Conservation (phyloP, 2,888 invertebrate species). For the Allygus modestus region DNA sequence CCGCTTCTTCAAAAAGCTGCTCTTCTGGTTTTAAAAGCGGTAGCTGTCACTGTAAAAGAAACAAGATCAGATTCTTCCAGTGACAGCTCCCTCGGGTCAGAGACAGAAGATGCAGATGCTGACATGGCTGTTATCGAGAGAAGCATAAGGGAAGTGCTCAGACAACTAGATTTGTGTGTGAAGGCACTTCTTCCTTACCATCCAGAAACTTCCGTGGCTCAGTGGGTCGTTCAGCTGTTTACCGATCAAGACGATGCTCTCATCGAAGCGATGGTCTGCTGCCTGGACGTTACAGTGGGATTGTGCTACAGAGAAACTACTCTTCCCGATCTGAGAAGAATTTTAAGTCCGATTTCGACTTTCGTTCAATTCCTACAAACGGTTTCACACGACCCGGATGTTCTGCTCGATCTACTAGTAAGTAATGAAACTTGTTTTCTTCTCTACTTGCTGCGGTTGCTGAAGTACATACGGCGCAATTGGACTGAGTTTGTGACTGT, state of each 20-base stretch:
- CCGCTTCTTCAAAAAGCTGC: conserved; percentile 92
- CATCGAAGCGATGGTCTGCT: conserved; percentile 95
- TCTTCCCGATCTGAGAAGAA: conserved; percentile 87
- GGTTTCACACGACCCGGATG: conserved; percentile 77
- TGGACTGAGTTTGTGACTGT: conserved; percentile 90
- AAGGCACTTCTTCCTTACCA: conserved; percentile 90
- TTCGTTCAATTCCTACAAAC: conserved; percentile 91
- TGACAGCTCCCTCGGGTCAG: conserved; percentile 90
- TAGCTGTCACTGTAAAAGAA: conserved; percentile 93
- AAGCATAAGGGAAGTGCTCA: conserved; percentile 89
- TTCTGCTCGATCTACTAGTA: conserved; percentile 88
- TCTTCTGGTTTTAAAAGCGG: conserved; percentile 90
- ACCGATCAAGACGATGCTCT: conserved; percentile 94
- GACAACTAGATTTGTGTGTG: conserved; percentile 89
- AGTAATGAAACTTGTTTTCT: conserved; percentile 95
- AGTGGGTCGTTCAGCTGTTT: conserved; percentile 92
- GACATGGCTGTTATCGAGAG: conserved; percentile 93
- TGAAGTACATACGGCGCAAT: conserved; percentile 90
- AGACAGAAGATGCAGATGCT: conserved; percentile 90
- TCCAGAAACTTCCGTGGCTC: conserved; percentile 91
- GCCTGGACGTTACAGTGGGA: conserved; percentile 91
- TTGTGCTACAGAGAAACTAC: conserved; percentile 89
- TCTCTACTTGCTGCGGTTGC: conserved; percentile 88
- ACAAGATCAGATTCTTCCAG: conserved; percentile 89
- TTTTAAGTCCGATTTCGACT: conserved; percentile 91